These are phyloP conservation scores for Hyposoter dolosus DNA, from an alignment of 2,888 invertebrate genomes.

Conservation along the genomic window DNA sequence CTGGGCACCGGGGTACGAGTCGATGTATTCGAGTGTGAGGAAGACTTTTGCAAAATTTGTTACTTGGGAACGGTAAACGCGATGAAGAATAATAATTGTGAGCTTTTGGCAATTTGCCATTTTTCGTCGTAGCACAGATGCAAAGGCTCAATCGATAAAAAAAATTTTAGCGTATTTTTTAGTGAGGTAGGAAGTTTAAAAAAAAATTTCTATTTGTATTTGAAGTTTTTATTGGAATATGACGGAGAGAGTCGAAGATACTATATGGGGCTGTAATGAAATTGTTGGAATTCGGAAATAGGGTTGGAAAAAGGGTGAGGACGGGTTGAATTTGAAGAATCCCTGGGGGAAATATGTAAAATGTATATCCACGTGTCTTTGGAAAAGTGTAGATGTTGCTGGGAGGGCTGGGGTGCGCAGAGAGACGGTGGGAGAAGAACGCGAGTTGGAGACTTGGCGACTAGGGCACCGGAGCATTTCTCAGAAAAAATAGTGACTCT, in stretches of 20 bases:
- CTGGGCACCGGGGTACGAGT: too few species aligned
- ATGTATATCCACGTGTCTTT: conserved; percentile 12
- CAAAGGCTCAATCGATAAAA: too few species aligned
- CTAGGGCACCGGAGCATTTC: conserved; percentile 41
- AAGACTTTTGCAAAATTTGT: too few species aligned
- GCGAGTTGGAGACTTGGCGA: conserved; percentile 41
- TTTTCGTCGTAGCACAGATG: too few species aligned
- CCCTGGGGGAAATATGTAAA: conserved; percentile 1
- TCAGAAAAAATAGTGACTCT: conserved; percentile 22
- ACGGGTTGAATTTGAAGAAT: not conserved
- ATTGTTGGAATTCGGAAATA: not conserved
- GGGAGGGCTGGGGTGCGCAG: not conserved
- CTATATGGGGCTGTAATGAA: not conserved
- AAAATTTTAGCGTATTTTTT: not conserved
- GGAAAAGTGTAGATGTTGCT: not conserved
- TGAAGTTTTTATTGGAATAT: not conserved
- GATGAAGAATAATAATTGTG: too few species aligned
- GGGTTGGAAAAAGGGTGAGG: not conserved
- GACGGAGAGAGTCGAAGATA: not conserved
- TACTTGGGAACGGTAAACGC: too few species aligned
- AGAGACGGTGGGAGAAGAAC: conserved; percentile 9
- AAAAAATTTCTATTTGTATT: not conserved
- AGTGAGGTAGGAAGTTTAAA: too few species aligned
- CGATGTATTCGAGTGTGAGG: too few species aligned
- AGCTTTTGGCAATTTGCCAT: too few species aligned